phyloP scores from a whole-genome alignment of 2,113 vertebrate species.

The Nesogale talazaci region DNA sequence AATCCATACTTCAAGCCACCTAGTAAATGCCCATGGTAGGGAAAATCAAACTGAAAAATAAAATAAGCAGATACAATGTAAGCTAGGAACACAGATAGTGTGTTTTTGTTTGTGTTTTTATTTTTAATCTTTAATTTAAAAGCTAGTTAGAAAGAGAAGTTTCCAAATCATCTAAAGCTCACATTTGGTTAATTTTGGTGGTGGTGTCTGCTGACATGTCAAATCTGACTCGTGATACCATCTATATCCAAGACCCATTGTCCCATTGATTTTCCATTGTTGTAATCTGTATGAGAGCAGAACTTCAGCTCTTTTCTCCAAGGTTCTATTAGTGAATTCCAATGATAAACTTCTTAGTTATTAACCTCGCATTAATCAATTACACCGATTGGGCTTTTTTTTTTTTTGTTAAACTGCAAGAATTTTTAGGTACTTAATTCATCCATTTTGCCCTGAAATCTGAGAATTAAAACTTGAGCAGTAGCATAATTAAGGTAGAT shows the following conservation, averaged over 20 bases:
- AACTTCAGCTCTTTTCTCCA: not conserved
- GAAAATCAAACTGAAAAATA: not conserved
- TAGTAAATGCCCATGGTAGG: too few species aligned
- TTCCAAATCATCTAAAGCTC: not conserved
- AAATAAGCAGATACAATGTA: not conserved
- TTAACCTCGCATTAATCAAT: not conserved
- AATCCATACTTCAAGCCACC: too few species aligned
- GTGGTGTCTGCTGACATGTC: not conserved
- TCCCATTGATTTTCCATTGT: not conserved
- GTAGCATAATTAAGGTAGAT: not conserved
- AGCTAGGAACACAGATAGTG: not conserved
- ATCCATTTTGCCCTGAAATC: not conserved
- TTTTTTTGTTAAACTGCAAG: too few species aligned
- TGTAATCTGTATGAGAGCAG: not conserved
- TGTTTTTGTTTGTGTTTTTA: not conserved
- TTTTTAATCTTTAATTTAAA: not conserved
- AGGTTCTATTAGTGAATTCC: not conserved
- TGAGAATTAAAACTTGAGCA: constrained; percentile 10
- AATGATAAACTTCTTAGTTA: not conserved
- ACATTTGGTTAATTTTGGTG: not conserved
- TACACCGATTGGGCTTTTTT: too few species aligned
- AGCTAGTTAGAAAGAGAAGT: not conserved
- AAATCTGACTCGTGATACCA: not conserved
- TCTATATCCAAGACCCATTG: not conserved
- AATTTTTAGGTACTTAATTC: not conserved